A percentile compares a stretch with the other conserved stretches of the same genome.
These are phyloP conservation scores for Diachasmimorpha longicaudata DNA, from an alignment of 1,140 invertebrate genomes.

Conservation along the genomic window DNA sequence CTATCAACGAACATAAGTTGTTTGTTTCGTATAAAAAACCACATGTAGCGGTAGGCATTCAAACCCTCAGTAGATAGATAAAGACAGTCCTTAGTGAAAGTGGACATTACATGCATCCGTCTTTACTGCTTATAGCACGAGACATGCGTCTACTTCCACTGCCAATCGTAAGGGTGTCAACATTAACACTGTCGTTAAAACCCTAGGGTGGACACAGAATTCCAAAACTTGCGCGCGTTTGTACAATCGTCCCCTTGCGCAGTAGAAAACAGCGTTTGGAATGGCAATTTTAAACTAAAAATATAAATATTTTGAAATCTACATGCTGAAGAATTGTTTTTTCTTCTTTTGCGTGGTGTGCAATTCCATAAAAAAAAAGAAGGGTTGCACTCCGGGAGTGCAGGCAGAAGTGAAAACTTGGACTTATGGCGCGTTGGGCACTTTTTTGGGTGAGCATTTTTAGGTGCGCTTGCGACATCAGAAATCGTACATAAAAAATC, in stretches of 20 bases:
- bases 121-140: no score
- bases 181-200: slow-evolving; percentile 35
- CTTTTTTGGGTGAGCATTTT: no score
- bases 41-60: slow-evolving; percentile 4
- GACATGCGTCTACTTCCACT: slow-evolving; percentile 40
- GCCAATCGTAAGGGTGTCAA: slow-evolving; percentile 30
- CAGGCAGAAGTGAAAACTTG: no score
- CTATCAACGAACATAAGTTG: slow-evolving; percentile 4
- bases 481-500: no score
- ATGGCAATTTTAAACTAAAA: background rate
- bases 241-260: slow-evolving; percentile 26
- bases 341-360: no score
- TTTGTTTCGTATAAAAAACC: slow-evolving; percentile 28
- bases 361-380: no score
- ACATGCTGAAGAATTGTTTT: no score
- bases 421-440: no score
- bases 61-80: slow-evolving; percentile 33
- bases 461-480: no score
- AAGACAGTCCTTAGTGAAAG: slow-evolving; percentile 10
- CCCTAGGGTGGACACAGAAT: slow-evolving; percentile 38
- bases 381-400: no score
- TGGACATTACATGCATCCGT: no score
- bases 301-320: no score
- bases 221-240: slow-evolving; percentile 37
- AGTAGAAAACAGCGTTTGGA: background rate